These are phyloP conservation scores for Myopa tessellatipennis DNA, from an alignment of 2,888 invertebrate genomes.

Conservation along the genomic window DNA sequence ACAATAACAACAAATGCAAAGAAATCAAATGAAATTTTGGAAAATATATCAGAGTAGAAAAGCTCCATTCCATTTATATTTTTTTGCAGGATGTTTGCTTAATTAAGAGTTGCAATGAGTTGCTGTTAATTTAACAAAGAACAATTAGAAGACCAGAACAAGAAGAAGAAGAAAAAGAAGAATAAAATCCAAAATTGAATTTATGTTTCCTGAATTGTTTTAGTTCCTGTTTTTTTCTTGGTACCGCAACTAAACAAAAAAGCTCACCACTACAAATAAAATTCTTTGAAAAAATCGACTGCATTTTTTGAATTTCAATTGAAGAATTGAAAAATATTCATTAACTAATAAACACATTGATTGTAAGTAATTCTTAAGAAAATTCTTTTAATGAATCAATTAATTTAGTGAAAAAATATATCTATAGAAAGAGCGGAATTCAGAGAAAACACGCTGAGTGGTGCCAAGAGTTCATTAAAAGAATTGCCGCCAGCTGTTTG, in stretches of 20 bases:
- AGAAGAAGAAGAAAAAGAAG: constrained; percentile 32
- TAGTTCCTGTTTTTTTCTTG: neutral
- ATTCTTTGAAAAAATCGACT: no score
- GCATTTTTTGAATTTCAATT: no score
- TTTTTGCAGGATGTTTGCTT: constrained; percentile 26
- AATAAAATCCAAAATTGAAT: constrained; percentile 42
- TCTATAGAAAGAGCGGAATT: no score
- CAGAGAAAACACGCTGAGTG: no score
- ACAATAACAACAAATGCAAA: neutral
- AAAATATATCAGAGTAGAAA: neutral
- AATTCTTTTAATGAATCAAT: no score
- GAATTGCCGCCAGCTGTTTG: neutral
- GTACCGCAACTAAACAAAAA: no score
- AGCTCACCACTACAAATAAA: no score
- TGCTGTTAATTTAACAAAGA: neutral
- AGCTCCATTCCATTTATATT: neutral
- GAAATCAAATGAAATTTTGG: neutral
- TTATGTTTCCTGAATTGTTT: constrained; percentile 34
- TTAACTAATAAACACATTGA: no score
- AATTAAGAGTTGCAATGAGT: constrained; percentile 18
- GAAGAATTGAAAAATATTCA: no score
- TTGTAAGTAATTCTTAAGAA: no score
- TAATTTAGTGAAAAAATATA: no score
- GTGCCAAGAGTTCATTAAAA: neutral
- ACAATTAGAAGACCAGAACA: constrained; percentile 13